These are phyloP conservation scores for Phragmatobia fuliginosa DNA, from an alignment of 2,888 invertebrate species.

Conservation along the genomic window DNA sequence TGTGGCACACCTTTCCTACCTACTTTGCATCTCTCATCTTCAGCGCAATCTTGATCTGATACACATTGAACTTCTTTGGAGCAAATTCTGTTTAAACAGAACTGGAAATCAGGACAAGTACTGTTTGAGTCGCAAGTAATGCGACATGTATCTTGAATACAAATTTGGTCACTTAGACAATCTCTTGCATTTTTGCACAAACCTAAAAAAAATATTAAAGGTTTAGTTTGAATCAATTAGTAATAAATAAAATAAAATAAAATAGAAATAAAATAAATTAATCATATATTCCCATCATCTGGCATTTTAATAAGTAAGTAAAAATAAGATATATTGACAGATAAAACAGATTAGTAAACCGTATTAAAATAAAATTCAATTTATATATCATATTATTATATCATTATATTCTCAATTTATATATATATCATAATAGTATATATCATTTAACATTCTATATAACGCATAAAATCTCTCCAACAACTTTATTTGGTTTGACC, in stretches of 20 bases:
- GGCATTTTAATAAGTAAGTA: neutral
- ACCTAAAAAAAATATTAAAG: constrained; percentile 77
- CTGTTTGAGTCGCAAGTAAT: constrained; percentile 92
- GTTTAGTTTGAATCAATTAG: neutral
- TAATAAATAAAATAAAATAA: neutral
- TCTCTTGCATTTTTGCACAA: constrained; percentile 93
- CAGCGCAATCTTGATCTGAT: constrained; percentile 90
- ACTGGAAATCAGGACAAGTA: constrained; percentile 94
- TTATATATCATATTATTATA: no score
- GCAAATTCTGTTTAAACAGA: constrained; percentile 94
- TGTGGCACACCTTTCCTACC: constrained; percentile 90
- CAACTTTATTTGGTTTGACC: no score
- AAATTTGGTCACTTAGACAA: constrained; percentile 94
- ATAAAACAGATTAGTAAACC: no score
- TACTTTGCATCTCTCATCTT: constrained; percentile 90
- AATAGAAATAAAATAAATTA: neutral
- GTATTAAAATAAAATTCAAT: no score
- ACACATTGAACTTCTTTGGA: constrained; percentile 93
- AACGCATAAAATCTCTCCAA: no score
- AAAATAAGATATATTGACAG: neutral
- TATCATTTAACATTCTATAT: no score
- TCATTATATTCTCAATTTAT: no score
- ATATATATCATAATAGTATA: no score
- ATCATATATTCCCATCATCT: neutral
- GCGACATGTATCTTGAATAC: constrained; percentile 94